Evolutionary conservation across 2,113 vertebrate species (phyloP).

Genomic region (Sylvia atricapilla): DNA sequence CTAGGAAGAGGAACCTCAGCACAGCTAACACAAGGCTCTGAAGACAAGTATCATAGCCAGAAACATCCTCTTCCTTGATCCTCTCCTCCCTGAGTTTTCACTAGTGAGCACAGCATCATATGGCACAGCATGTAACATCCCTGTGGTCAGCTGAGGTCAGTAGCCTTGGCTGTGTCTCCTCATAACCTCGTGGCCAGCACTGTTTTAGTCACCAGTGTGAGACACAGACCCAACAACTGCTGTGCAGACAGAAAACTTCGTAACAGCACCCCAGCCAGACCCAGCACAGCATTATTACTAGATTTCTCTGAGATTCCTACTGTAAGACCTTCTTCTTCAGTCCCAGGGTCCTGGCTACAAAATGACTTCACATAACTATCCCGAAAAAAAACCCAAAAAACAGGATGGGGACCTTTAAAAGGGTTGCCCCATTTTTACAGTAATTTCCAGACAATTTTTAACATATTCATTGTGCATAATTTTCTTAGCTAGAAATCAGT

Average conservation of each 20-base stretch:
- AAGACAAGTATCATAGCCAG: not conserved
- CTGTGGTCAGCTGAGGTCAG: not conserved
- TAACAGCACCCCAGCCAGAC: not conserved
- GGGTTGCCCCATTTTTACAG: not conserved
- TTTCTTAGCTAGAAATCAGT: not conserved
- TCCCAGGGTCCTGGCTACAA: not conserved
- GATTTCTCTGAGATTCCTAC: not conserved
- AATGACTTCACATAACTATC: not conserved
- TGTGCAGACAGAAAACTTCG: rapidly evolving
- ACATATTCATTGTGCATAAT: rapidly evolving
- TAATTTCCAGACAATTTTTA: not conserved
- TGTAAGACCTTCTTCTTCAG: not conserved
- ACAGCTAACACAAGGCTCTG: not conserved
- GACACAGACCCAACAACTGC: not conserved
- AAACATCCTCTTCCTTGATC: not conserved
- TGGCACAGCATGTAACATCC: rapidly evolving
- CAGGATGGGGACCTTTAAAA: not conserved
- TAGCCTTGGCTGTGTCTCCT: not conserved
- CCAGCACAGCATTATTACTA: rapidly evolving
- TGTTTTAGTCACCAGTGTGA: not conserved
- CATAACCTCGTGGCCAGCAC: not conserved
- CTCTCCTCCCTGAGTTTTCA: not conserved
- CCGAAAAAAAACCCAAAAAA: not conserved
- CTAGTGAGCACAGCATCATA: not conserved
- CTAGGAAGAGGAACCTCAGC: not conserved